Conservation (phyloP, 53 echinoderm and acorn worm species). For the Mesocentrotus franciscanus region DNA sequence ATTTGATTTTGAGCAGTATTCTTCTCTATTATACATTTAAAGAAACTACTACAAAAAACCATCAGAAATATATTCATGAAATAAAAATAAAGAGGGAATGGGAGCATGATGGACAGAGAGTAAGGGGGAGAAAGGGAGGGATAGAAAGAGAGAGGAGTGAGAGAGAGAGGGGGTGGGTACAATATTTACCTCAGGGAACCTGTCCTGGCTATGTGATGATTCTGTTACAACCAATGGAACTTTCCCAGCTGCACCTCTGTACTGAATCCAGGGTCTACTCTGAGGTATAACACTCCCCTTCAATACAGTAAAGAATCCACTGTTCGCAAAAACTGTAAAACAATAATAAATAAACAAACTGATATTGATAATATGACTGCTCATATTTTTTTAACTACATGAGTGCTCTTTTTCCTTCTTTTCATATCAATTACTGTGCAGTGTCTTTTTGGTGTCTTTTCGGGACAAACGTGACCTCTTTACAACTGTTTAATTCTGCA, state of each 20-base stretch:
- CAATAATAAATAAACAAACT: conserved; percentile 18
- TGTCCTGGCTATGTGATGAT: conserved; percentile 25
- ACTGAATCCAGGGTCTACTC: conserved; percentile 85
- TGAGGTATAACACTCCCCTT: conserved; percentile 86
- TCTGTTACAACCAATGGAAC: conserved; percentile 51
- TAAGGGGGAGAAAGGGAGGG: not conserved
- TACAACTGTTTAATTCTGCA: no score
- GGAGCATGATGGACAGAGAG: not conserved
- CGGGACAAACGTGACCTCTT: not conserved
- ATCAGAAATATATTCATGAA: not conserved
- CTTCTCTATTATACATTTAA: not conserved
- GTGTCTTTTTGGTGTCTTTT: no score
- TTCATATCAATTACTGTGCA: not conserved
- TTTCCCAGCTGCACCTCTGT: conserved; percentile 67
- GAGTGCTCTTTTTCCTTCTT: not conserved
- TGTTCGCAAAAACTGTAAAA: conserved; percentile 87
- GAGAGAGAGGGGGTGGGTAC: not conserved
- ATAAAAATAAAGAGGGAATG: not conserved
- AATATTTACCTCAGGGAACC: conserved; percentile 48
- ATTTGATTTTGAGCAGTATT: not conserved
- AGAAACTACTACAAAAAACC: not conserved
- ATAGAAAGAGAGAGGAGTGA: not conserved
- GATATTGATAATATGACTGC: not conserved
- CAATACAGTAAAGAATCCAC: conserved; percentile 88
- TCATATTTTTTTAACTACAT: not conserved